These are phyloP conservation scores for Morone chrysops DNA, from an alignment of 2,113 vertebrate genomes.

Conservation along the genomic window DNA sequence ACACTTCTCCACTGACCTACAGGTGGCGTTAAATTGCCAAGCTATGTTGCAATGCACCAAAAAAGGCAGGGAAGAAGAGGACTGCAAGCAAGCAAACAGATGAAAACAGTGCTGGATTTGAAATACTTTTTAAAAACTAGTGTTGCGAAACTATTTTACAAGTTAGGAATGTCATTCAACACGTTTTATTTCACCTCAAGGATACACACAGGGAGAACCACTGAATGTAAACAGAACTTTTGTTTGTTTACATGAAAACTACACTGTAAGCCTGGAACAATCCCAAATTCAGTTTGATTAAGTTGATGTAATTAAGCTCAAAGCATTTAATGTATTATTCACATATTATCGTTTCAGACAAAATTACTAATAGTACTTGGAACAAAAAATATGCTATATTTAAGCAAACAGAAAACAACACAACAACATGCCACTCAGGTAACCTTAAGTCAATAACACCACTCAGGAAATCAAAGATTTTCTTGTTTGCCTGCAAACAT, in stretches of 20 bases:
- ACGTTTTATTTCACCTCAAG: not conserved
- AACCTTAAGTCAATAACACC: constrained; percentile 37
- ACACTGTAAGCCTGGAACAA: not conserved
- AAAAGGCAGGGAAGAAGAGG: not conserved
- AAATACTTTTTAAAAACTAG: not conserved
- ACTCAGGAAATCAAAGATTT: constrained; percentile 45
- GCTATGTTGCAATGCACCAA: not conserved
- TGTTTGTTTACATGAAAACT: not conserved
- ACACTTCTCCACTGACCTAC: not conserved
- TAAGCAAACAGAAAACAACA: constrained; percentile 18
- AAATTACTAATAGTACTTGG: not conserved
- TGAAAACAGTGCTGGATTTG: not conserved
- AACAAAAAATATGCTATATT: constrained; percentile 26
- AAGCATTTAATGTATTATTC: constrained; percentile 3
- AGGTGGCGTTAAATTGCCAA: not conserved
- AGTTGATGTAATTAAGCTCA: not conserved
- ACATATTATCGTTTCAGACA: constrained; percentile 15
- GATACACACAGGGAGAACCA: not conserved
- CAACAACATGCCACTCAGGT: constrained; percentile 29
- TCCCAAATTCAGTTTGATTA: constrained; percentile 18
- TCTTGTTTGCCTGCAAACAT: constrained; percentile 53
- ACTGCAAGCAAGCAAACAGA: not conserved
- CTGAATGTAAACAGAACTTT: not conserved
- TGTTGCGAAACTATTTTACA: not conserved
- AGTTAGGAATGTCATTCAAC: not conserved